Conservation (phyloP, 1,140 invertebrate genomes). For the Penaeus chinensis region DNA sequence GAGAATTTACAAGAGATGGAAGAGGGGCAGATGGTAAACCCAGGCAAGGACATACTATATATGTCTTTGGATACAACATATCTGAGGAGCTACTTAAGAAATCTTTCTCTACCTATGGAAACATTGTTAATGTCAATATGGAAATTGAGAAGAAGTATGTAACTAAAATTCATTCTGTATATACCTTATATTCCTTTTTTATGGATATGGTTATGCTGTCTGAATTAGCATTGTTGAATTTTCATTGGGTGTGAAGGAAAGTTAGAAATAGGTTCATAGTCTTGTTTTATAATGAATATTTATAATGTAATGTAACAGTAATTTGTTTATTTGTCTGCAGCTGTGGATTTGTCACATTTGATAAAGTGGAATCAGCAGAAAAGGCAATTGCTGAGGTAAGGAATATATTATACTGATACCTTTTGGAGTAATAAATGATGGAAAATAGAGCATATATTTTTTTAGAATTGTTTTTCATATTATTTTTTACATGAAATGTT, state of each 20-base stretch:
- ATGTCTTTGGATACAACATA: constrained; percentile 83
- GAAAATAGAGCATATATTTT: constrained; percentile 26
- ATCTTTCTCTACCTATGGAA: constrained; percentile 81
- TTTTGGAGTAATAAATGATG: constrained; percentile 51
- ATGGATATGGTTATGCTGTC: not conserved
- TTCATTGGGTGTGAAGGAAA: not conserved
- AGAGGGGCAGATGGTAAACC: constrained; percentile 71
- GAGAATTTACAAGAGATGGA: constrained; percentile 45
- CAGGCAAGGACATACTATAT: constrained; percentile 85
- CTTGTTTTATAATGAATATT: too few relatives aligned
- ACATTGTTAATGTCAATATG: constrained; percentile 89
- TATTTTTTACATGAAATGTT: not conserved
- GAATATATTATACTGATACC: constrained; percentile 32
- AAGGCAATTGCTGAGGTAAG: constrained; percentile 81
- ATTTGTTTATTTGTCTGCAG: constrained; percentile 67
- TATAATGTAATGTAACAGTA: not conserved
- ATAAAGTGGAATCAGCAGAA: constrained; percentile 86
- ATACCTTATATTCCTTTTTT: not conserved
- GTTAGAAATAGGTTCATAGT: too few relatives aligned
- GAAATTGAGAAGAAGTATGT: constrained; percentile 85
- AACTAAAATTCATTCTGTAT: constrained; percentile 63
- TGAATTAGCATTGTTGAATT: not conserved
- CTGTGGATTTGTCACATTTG: constrained; percentile 93
- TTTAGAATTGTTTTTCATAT: not conserved
- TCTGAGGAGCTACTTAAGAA: constrained; percentile 86